phyloP scores from a whole-genome alignment of 2,113 vertebrate species.

The Thamnaconus septentrionalis region DNA sequence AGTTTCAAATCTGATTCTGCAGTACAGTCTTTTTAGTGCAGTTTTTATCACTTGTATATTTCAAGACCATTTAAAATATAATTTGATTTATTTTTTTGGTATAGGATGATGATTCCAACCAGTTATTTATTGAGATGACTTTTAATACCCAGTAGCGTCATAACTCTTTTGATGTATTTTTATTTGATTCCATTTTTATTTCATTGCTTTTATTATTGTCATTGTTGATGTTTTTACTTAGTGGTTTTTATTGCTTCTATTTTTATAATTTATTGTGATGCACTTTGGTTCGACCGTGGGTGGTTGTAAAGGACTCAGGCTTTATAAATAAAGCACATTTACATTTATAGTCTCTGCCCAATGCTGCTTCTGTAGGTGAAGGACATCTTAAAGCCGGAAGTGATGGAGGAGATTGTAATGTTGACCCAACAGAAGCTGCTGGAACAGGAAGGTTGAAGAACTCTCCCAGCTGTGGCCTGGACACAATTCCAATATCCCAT shows the following conservation, averaged over 20 bases:
- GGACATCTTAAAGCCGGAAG: conserved; percentile 91
- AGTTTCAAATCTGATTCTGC: neutral
- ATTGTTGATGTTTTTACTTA: neutral
- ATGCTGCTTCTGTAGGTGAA: conserved; percentile 83
- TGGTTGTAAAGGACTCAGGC: no score
- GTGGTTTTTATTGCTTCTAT: neutral
- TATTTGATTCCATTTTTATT: neutral
- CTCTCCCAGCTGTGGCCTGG: neutral
- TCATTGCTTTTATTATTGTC: no score
- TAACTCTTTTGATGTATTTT: neutral
- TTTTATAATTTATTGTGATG: neutral
- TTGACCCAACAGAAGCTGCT: conserved; percentile 89
- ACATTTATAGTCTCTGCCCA: neutral
- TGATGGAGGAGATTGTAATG: conserved; percentile 91
- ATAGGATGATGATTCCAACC: no score
- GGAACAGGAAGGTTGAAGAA: conserved; percentile 84
- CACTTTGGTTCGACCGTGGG: neutral
- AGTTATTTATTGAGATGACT: neutral
- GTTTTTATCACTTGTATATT: neutral
- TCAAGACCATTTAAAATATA: conserved; percentile 2
- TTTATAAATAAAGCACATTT: neutral
- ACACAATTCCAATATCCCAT: conserved; percentile 8
- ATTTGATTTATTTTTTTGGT: neutral
- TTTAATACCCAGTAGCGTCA: neutral
- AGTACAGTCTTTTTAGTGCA: neutral